phyloP scores from a whole-genome alignment of 2,113 vertebrate genomes.

The Gymnarchus niloticus region DNA sequence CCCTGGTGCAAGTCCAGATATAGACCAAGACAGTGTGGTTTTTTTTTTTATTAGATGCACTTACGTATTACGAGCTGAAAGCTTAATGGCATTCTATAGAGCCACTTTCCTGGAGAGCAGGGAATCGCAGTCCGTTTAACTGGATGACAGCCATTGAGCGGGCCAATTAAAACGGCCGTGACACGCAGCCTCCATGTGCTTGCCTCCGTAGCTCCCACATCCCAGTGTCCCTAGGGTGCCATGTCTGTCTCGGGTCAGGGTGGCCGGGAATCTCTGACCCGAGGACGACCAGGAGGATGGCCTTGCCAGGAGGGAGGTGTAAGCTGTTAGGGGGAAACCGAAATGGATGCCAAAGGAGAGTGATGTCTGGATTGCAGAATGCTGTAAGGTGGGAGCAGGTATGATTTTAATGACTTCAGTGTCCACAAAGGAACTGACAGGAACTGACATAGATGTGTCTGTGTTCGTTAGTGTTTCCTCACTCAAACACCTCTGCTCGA shows the following conservation, averaged over 20 bases:
- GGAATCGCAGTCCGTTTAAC: slow-evolving; percentile 26
- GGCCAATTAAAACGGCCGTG: too few relatives aligned
- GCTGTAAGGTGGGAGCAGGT: slow-evolving; percentile 43
- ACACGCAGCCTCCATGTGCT: neutral
- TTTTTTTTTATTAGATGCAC: neutral
- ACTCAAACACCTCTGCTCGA: slow-evolving; percentile 4
- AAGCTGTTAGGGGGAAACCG: slow-evolving; percentile 42
- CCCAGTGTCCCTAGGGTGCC: neutral
- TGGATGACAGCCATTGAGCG: slow-evolving; percentile 9
- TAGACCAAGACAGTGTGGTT: neutral
- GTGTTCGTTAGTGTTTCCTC: slow-evolving; percentile 1
- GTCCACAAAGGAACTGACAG: slow-evolving; percentile 16
- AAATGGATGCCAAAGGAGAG: slow-evolving; percentile 29
- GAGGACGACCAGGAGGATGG: slow-evolving; percentile 12
- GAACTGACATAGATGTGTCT: slow-evolving; percentile 4
- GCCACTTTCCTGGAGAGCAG: slow-evolving; percentile 1
- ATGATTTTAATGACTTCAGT: slow-evolving; percentile 35
- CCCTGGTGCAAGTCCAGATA: neutral
- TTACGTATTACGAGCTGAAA: neutral
- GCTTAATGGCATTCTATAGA: neutral
- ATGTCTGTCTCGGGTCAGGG: neutral
- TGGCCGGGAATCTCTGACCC: neutral
- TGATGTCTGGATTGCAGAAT: slow-evolving; percentile 19
- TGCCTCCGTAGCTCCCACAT: slow-evolving; percentile 13
- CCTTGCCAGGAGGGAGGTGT: slow-evolving; percentile 32